These are phyloP conservation scores for Delphinus delphis DNA, from an alignment of 2,113 vertebrate genomes.

Conservation along the genomic window DNA sequence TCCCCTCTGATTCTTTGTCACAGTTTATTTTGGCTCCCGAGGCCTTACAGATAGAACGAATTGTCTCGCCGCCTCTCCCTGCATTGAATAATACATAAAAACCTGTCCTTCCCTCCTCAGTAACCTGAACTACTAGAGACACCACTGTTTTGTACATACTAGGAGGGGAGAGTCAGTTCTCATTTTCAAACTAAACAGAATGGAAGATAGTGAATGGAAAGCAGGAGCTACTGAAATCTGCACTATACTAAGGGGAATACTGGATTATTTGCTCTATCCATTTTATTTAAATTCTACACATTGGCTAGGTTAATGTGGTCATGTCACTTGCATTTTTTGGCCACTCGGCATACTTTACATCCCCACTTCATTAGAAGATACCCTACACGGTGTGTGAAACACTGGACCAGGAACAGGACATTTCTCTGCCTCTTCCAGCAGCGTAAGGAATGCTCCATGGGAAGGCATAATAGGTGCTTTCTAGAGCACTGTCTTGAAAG, in stretches of 20 bases:
- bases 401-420: background rate
- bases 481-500: background rate
- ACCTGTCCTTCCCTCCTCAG: background rate
- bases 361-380: background rate
- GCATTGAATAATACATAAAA: conserved; percentile 8
- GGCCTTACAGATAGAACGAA: conserved; percentile 88
- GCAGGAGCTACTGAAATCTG: background rate
- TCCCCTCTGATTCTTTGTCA: conserved; percentile 73
- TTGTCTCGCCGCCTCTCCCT: conserved; percentile 92
- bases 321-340: background rate
- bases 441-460: background rate
- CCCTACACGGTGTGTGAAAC: background rate
- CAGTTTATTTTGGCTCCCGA: conserved; percentile 90
- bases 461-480: background rate
- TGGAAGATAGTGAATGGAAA: background rate
- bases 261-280: background rate
- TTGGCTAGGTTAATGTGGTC: background rate
- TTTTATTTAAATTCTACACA: background rate
- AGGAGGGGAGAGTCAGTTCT: background rate
- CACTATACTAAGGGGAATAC: background rate
- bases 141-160: background rate
- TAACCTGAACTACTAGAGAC: background rate
- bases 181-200: conserved; percentile 15
- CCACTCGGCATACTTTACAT: background rate
- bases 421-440: background rate